Base-by-base conservation (phyloP, 2,797 vertebrate genomes). In the Pampus argenteus region DNA sequence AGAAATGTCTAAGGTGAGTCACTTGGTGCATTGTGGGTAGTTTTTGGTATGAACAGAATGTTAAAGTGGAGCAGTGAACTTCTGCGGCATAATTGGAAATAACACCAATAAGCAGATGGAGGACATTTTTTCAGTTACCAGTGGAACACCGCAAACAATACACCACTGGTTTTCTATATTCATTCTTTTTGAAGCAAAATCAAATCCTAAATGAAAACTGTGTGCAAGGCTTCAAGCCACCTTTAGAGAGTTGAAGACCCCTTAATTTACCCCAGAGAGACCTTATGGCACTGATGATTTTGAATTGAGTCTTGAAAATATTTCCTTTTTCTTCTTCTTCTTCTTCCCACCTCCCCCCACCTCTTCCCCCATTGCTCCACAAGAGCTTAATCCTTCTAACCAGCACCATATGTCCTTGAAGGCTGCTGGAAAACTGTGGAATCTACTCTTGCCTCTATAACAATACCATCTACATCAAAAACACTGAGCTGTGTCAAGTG, bases 321-420 rank as follows among this genome's bases (percentile, higher is more conserved):
- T 89, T 86, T 83, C 80, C 84, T 71, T 87, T 79, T 77, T 67
- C 66, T 79, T 78, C 76, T 80, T 85, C 79, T 66, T 71, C 71
- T 74, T 57, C 65, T 57, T 58, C 51, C 74, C n/a, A n/a, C 76
- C 76, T 17, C 72, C 61, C 23, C 73, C 78, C 52, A 29, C 75
- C 80, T 69, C 74, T 65, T 83, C 66, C 73, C 28, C 65, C 64
- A 81, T 76, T 86, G 71, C 80, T 88, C 84, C 86, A 82, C 79
- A 83, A 91, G 82, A 85, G 83, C 86, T 85, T 92, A 90, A 92
- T 92, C 89, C 88, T 78, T 65, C 84, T 94, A 95, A 95, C 89
- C 82, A 92, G 84, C 78, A 79, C 92, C 93, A 95, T 65, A 94
- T 95, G 94, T 91, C 77, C 83, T 89, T 82, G 76, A 91, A 91